Evolutionary conservation across 37 sponge, comb jelly and placozoan species (phyloP).

Genomic region (Eunapius fragilis): DNA sequence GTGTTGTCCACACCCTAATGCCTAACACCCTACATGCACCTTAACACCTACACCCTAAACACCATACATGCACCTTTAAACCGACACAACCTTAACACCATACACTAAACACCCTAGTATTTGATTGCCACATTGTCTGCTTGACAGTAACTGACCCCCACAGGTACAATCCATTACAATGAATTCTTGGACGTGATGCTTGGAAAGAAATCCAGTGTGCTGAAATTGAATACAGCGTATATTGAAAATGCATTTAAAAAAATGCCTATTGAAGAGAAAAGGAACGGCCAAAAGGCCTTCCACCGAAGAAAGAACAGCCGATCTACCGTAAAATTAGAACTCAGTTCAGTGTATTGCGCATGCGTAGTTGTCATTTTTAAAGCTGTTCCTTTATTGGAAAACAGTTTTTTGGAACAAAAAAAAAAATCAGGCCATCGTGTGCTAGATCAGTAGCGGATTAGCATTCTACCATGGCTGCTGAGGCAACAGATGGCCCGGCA

Average conservation of each 20-base stretch:
- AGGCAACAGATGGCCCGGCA: neutral
- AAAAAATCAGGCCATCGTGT: neutral
- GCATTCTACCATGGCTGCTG: neutral
- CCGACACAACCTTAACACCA: no score
- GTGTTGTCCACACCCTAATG: no score
- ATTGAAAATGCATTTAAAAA: conserved; percentile 59
- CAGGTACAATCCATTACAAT: conserved; percentile 92
- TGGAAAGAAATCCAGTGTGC: conserved; percentile 84
- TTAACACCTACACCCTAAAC: no score
- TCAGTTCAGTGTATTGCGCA: neutral
- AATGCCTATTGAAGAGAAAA: conserved; percentile 87
- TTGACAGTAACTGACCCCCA: no score
- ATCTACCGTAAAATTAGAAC: conserved; percentile 64
- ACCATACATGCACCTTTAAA: no score
- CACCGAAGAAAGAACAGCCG: conserved; percentile 77
- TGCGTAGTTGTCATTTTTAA: neutral
- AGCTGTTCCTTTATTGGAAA: neutral
- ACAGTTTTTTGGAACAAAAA: no score
- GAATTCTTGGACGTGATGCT: conserved; percentile 95
- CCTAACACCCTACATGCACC: no score
- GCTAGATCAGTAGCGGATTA: neutral
- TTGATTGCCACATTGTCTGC: no score
- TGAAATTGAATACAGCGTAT: conserved; percentile 93
- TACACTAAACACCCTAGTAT: no score
- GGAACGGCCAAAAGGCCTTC: conserved; percentile 79